Percentiles rank a stretch among this genome's conserved stretches.
These are phyloP conservation scores for Mimas tiliae DNA, from an alignment of 2,888 invertebrate species.

Conservation along the genomic window DNA sequence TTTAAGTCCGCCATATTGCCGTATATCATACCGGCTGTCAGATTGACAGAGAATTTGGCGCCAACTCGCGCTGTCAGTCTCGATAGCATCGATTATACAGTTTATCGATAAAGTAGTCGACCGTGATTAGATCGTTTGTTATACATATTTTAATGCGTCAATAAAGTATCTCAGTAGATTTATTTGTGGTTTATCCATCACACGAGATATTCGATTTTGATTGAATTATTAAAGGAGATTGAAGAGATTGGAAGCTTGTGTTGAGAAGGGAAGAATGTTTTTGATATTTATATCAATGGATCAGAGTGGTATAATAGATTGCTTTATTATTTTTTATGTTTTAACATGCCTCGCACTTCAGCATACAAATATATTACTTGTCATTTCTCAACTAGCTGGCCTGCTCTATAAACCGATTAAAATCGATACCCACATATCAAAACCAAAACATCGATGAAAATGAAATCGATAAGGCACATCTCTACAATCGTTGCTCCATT, in stretches of 20 bases:
- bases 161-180: not conserved
- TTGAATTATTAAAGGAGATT: not conserved
- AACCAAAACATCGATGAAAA: not conserved
- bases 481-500: conserved; percentile 11
- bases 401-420: not conserved
- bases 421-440: not conserved
- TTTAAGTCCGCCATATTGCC: conserved; percentile 52
- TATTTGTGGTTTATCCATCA: not conserved
- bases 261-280: not conserved
- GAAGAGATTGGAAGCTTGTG: not conserved
- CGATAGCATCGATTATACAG: conserved; percentile 12
- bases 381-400: too few relatives aligned
- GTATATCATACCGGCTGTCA: conserved; percentile 69
- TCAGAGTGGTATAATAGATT: not conserved
- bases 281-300: not conserved
- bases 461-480: not conserved
- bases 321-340: not conserved
- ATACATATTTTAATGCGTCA: not conserved
- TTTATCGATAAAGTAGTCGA: conserved; percentile 2
- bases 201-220: not conserved
- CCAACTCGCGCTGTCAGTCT: conserved; percentile 50
- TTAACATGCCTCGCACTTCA: too few relatives aligned
- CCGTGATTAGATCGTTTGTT: not conserved
- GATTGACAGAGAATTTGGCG: conserved; percentile 70
- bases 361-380: too few relatives aligned